Evolutionary conservation across 2,797 vertebrate genomes (phyloP), one percentile per base, ranked within the genome.

Genomic region (Paratrypauchen microcephalus): DNA sequence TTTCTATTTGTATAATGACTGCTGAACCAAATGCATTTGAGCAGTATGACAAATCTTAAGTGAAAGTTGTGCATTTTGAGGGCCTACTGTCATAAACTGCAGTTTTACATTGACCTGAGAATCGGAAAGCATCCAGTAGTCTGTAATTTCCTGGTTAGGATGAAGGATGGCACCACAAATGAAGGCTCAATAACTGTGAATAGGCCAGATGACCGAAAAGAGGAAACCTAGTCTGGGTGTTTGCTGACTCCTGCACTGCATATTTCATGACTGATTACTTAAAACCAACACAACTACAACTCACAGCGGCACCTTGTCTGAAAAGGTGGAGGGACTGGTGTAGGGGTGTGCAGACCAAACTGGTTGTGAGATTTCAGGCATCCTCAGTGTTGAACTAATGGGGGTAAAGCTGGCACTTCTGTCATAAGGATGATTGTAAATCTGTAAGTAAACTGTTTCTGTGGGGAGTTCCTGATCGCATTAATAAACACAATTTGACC

Each of bases 401-500:
- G 84, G 83, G 74, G 86, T 65, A 63, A 82, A 86, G 81, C 79
- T 90, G 88, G 86, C 88, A 89, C 87, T 88, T 90, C 74, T 88
- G 84, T 91, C 79, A 78, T 41, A 63, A 89, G 88, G 82, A 82
- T 88, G 91, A 92, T 92, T 91, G 89, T 91, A 91, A 90, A 90
- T 90, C 88, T 90, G 88, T 88, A 86, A 78, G 83, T 88, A 88
- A 63, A 89, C 86, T 83, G 87, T 91, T 89, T 89, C 84, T 84
- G 86, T 87, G 88, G 90, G 91, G 89, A 84, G 90, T 90, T 91
- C 87, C 87, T 92, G 83, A 91, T 90, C 89, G 90, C 89, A 90
- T 91, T 87, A 91, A 91, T 90, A 92, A 91, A 91, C 88, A 84
- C 91, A 88, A 91, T 90, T 92, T 88, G 87, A 91, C 91, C 91